phyloP scores from a whole-genome alignment of 1,140 invertebrate species.

The Cydia fagiglandana region DNA sequence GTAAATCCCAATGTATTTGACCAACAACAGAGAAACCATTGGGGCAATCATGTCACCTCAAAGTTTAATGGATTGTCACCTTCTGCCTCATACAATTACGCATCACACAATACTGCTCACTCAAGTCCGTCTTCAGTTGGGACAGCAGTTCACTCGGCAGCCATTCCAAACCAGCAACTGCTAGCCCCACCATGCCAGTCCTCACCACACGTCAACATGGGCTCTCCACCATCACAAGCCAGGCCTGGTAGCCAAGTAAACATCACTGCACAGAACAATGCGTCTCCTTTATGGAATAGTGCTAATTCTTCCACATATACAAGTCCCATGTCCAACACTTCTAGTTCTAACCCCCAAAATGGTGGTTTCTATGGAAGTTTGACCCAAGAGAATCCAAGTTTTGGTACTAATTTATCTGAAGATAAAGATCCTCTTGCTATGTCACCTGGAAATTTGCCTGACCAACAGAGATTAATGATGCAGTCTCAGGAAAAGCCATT shows the following conservation, averaged over 20 bases:
- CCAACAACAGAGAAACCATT: constrained; percentile 83
- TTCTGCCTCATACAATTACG: constrained; percentile 79
- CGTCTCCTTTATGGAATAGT: constrained; percentile 79
- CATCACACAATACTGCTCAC: constrained; percentile 79
- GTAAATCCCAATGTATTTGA: constrained; percentile 91
- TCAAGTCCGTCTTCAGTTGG: constrained; percentile 81
- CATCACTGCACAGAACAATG: constrained; percentile 80
- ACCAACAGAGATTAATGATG: constrained; percentile 74
- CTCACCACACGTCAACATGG: constrained; percentile 76
- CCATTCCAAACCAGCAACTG: constrained; percentile 69
- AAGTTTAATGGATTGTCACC: constrained; percentile 83
- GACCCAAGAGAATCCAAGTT: constrained; percentile 63
- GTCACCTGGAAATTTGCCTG: constrained; percentile 76
- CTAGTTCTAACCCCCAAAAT: constrained; percentile 78
- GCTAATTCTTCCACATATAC: constrained; percentile 70
- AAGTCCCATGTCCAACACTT: constrained; percentile 61
- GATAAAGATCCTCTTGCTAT: constrained; percentile 80
- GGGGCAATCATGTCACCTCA: constrained; percentile 78
- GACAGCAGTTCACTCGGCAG: constrained; percentile 70
- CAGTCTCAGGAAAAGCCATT: constrained; percentile 67
- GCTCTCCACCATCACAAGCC: constrained; percentile 75
- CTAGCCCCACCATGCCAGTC: constrained; percentile 72
- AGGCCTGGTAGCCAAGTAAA: constrained; percentile 72
- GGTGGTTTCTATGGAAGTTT: constrained; percentile 75
- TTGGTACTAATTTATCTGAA: constrained; percentile 66